Evolutionary conservation across 2,797 vertebrate species (phyloP).

Genomic region (Enteromius paludinosus): DNA sequence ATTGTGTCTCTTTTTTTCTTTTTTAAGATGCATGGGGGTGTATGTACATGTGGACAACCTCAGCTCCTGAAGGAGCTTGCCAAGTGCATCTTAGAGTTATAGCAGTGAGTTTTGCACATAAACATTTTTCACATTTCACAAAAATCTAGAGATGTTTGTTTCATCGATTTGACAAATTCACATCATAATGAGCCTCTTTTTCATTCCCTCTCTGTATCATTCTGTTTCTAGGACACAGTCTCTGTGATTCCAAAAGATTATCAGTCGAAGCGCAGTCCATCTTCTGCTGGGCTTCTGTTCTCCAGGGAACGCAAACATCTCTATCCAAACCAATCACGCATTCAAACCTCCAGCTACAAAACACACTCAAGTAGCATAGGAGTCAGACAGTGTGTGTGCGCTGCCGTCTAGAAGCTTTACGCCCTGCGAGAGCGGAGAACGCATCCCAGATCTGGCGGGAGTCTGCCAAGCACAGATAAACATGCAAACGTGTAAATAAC

Average conservation of each 20-base stretch:
- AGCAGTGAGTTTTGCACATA: no score
- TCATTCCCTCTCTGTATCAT: background rate
- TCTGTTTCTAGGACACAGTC: conserved; percentile 23
- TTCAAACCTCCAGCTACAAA: conserved; percentile 36
- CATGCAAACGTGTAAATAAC: conserved; percentile 55
- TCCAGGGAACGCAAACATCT: conserved; percentile 38
- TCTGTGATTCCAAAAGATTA: conserved; percentile 29
- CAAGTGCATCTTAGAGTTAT: conserved; percentile 25
- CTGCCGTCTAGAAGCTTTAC: conserved; percentile 35
- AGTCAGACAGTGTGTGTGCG: conserved; percentile 30
- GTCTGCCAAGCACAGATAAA: conserved; percentile 60
- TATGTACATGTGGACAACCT: conserved; percentile 26
- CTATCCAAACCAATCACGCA: conserved; percentile 44
- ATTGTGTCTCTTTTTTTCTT: conserved; percentile 20
- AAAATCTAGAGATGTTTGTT: background rate
- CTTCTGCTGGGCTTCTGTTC: conserved; percentile 6
- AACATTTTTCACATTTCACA: background rate
- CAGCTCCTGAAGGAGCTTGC: conserved; percentile 38
- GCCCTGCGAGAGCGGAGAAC: conserved; percentile 28
- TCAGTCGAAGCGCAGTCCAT: conserved; percentile 15
- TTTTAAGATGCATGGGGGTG: background rate
- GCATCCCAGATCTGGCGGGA: conserved; percentile 30
- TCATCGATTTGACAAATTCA: conserved; percentile 10
- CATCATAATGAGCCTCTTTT: background rate
- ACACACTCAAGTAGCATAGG: conserved; percentile 34